Evolutionary conservation across 2,888 invertebrate species (phyloP).

Genomic region (Nasonovia ribisnigri): DNA sequence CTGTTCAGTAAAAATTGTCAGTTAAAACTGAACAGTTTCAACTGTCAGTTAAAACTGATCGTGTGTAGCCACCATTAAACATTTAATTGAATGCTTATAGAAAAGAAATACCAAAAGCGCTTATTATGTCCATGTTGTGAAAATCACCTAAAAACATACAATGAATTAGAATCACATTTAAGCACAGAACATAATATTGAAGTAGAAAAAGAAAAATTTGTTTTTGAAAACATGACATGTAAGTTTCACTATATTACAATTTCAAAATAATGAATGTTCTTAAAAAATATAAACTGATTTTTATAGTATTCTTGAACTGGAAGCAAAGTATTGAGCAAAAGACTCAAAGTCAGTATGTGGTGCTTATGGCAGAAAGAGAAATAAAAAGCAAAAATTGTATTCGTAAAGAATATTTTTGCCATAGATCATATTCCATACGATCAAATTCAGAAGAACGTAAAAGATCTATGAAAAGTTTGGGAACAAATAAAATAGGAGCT

Average conservation of each 20-base stretch:
- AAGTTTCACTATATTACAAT: constrained; percentile 7
- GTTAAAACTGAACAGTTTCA: no score
- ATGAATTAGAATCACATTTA: constrained; percentile 19
- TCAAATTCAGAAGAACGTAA: constrained; percentile 58
- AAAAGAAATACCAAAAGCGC: constrained; percentile 18
- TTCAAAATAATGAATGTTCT: not conserved
- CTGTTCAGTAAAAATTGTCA: no score
- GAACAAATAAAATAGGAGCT: constrained; percentile 66
- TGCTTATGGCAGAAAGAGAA: constrained; percentile 17
- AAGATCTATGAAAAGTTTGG: constrained; percentile 66
- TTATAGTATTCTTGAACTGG: constrained; percentile 12
- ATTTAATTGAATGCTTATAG: constrained; percentile 19
- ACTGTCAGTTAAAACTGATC: no score
- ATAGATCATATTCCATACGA: constrained; percentile 7
- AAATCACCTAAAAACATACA: constrained; percentile 15
- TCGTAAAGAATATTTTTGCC: constrained; percentile 15
- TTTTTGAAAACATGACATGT: constrained; percentile 18
- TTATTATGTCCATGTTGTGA: constrained; percentile 18
- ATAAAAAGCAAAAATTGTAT: constrained; percentile 19
- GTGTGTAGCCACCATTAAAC: no score
- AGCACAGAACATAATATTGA: not conserved
- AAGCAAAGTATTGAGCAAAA: constrained; percentile 3
- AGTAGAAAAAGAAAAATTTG: constrained; percentile 9
- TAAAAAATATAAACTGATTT: constrained; percentile 1
- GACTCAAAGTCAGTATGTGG: not conserved